phyloP scores from a whole-genome alignment of 2,797 vertebrate genomes.

The Tinamus major region DNA sequence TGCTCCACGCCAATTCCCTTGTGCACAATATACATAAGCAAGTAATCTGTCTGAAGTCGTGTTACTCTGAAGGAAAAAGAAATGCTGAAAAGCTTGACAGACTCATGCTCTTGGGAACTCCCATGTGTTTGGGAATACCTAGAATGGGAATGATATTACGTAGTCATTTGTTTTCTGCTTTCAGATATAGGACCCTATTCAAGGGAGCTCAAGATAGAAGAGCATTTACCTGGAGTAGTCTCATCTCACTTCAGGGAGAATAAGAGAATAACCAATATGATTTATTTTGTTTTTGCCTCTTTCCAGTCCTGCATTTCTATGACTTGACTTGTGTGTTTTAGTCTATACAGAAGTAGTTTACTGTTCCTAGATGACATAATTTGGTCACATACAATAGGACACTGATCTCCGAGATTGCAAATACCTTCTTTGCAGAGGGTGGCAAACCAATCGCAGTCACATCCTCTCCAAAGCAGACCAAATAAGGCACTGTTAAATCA shows the following conservation, averaged over 20 bases:
- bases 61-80: background rate
- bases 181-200: background rate
- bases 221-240: background rate
- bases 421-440: background rate
- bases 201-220: background rate
- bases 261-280: background rate
- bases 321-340: background rate
- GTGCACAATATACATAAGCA: background rate
- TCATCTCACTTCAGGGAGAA: background rate
- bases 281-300: background rate
- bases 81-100: background rate
- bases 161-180: background rate
- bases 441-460: fast-evolving
- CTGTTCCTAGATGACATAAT: background rate
- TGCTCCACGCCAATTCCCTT: background rate
- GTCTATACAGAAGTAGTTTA: background rate
- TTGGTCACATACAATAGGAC: fast-evolving
- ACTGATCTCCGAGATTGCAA: background rate
- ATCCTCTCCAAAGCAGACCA: background rate
- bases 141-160: background rate
- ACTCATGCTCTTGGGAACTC: background rate
- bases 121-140: background rate
- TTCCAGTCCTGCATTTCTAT: background rate
- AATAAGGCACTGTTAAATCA: background rate
- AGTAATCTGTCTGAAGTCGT: background rate